Percentiles rank a stretch among this genome's conserved stretches.
Evolutionary conservation across 2,888 invertebrate genomes (phyloP).

Genomic region (Lissonota sp.): DNA sequence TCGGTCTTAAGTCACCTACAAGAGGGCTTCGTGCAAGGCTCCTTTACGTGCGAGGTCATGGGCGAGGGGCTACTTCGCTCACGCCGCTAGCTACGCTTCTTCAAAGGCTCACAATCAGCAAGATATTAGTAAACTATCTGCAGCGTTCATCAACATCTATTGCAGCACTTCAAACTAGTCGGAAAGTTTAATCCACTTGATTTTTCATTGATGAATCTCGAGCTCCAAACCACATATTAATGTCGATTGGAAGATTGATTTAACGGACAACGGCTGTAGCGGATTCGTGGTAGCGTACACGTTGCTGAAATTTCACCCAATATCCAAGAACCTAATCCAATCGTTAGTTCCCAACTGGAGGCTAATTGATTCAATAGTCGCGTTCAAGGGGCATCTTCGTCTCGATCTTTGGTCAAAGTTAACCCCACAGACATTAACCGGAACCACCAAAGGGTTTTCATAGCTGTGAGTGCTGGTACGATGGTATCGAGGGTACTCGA

Average conservation of each 20-base stretch:
- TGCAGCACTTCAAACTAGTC: too few relatives aligned
- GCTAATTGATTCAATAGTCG: conserved; percentile 56
- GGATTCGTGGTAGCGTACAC: not conserved
- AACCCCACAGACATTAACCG: conserved; percentile 31
- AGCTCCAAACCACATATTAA: too few relatives aligned
- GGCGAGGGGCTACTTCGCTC: too few relatives aligned
- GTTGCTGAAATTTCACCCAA: conserved; percentile 5
- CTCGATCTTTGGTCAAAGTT: conserved; percentile 31
- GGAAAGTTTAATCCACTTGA: too few relatives aligned
- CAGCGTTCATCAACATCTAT: too few relatives aligned
- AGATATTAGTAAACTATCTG: too few relatives aligned
- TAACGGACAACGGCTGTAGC: conserved; percentile 1
- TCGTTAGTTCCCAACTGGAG: not conserved
- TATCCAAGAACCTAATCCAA: conserved; percentile 1
- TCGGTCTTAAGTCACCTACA: too few relatives aligned
- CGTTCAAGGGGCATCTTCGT: conserved; percentile 35
- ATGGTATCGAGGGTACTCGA: conserved; percentile 39
- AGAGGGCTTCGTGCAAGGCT: too few relatives aligned
- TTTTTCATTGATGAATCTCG: too few relatives aligned
- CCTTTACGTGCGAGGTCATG: too few relatives aligned
- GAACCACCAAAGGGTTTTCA: conserved; percentile 49
- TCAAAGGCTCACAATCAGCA: too few relatives aligned
- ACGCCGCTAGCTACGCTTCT: too few relatives aligned
- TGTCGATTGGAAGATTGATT: not conserved
- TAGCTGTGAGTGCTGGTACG: conserved; percentile 43